Conservation (phyloP, 1,140 invertebrate genomes). For the Leptonema lineaticorne region DNA sequence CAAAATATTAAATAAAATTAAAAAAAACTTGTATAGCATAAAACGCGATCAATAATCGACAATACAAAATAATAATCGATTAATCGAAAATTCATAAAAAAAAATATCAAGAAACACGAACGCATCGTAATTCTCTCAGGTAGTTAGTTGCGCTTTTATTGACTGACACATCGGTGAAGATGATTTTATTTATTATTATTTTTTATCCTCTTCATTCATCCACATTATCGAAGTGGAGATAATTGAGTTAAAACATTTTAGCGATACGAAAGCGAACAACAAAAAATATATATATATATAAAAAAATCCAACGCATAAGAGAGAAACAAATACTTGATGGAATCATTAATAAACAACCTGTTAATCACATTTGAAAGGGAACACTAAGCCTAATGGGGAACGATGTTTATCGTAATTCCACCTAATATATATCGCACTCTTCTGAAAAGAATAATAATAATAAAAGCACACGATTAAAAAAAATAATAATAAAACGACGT, state of each 20-base stretch:
- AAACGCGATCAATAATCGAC: no score
- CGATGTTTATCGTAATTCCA: constrained; percentile 23
- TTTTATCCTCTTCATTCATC: background rate
- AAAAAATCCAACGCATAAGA: no score
- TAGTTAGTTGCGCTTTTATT: constrained; percentile 18
- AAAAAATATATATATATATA: background rate
- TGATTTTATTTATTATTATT: background rate
- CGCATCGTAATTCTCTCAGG: constrained; percentile 20
- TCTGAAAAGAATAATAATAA: background rate
- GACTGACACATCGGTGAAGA: constrained; percentile 21
- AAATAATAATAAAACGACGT: background rate
- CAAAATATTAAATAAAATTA: no score
- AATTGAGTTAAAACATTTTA: constrained; percentile 39
- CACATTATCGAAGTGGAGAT: constrained; percentile 30
- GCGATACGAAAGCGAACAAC: constrained; percentile 21
- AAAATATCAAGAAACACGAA: no score
- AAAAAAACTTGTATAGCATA: no score
- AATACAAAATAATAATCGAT: no score
- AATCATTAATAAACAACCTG: constrained; percentile 37
- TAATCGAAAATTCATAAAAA: background rate
- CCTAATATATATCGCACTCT: background rate
- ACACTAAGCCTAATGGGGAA: constrained; percentile 29
- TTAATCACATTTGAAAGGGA: constrained; percentile 36
- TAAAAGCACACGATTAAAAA: no score
- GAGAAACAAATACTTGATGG: constrained; percentile 35